Base-by-base conservation (phyloP, 2,888 invertebrate species). In the Chloroclystis v-ata region DNA sequence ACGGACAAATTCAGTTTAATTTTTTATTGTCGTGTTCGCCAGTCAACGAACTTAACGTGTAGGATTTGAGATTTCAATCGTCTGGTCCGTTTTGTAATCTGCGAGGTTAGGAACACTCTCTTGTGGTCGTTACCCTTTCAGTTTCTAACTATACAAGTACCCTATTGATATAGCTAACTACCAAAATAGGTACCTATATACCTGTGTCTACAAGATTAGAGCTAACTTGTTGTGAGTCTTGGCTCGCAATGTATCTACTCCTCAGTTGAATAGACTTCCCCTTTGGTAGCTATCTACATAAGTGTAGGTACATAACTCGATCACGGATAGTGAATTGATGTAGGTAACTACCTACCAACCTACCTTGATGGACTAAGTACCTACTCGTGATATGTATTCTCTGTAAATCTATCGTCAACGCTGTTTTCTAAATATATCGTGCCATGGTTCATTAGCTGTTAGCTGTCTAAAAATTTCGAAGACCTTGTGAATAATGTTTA, bases 21-120 rank as follows among this genome's bases (percentile, higher is more conserved):
- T 78, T 72, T 56, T 66, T 84, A 82, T 82, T 78, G 82, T 79
- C 75, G 75, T 79, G 75, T 75, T 75, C 60, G 32, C 55, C 49
- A 59, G 84, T 81, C 82, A 80, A 75, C 62, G 83, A 82, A 82
- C 82, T 79, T 60, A n/a, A 40, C 7, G 32, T 26, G 16, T n/a
- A 12, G 32, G 32, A 39, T 35, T 38, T 11, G 42, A 42, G 26
- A 42, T 53, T 54, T 50, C 44, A 49, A 43, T 49, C 24, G 35
- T 44, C 42, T 42, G 30, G 48, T 39, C 45, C 40, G 37, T 30
- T 16, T 33, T 8, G 13, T 30, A n/a, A n/a, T n/a, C n/a, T n/a
- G n/a, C n/a, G n/a, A n/a, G n/a, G 12, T 13, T 7, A 11, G 4
- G 9, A 14, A n/a, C 30, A 46, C 28, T 13, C 37, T 29, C 3